Evolutionary conservation across 2,888 invertebrate genomes (phyloP).

Genomic region (Strigamia transsilvanica): DNA sequence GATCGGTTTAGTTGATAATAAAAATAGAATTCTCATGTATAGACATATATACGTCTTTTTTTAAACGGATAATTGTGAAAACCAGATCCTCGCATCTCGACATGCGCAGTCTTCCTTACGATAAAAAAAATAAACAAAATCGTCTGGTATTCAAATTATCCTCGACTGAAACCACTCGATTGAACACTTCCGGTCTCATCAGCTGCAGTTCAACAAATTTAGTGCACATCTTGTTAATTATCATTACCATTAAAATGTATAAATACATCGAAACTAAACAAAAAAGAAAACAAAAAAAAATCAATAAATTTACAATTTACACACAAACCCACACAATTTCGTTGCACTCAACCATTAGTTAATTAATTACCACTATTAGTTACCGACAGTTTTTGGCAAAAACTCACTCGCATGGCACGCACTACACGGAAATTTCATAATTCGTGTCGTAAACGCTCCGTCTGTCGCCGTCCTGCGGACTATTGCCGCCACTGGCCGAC

Average conservation of each 20-base stretch:
- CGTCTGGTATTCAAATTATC: not conserved
- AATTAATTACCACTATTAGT: not conserved
- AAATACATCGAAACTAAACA: too few relatives aligned
- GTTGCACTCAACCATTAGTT: constrained; percentile 6
- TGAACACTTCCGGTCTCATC: not conserved
- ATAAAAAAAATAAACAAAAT: not conserved
- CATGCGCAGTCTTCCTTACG: not conserved
- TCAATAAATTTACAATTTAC: not conserved
- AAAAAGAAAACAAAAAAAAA: not conserved
- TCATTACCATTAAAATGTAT: too few relatives aligned
- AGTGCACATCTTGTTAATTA: not conserved
- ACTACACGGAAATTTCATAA: constrained; percentile 89
- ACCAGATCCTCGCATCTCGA: not conserved
- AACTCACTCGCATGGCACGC: constrained; percentile 24
- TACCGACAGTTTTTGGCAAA: constrained; percentile 15
- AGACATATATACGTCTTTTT: constrained; percentile 22
- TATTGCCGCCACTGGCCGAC: not conserved
- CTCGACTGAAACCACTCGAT: not conserved
- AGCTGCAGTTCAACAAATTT: not conserved
- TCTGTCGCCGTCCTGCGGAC: constrained; percentile 53
- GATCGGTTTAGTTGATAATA: not conserved
- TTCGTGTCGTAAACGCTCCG: constrained; percentile 89
- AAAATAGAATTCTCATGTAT: constrained; percentile 20
- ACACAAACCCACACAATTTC: not conserved
- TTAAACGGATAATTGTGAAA: not conserved